Evolutionary conservation across 2,113 vertebrate species (phyloP).

Genomic region (Mionectes macconnelli): DNA sequence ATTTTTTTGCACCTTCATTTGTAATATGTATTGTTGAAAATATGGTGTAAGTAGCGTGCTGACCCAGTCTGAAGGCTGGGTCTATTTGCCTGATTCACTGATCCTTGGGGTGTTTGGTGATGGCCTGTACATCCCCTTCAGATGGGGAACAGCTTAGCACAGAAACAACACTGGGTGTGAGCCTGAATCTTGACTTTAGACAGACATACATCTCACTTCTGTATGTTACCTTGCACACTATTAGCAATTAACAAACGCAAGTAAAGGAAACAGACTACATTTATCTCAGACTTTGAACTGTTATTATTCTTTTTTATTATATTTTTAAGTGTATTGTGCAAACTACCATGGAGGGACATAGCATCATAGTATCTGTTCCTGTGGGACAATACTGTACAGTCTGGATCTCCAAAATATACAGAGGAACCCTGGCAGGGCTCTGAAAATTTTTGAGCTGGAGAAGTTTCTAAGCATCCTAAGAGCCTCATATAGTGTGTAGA

Average conservation of each 20-base stretch:
- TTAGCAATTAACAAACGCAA: not conserved
- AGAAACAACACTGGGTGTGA: rapidly evolving
- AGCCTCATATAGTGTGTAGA: not conserved
- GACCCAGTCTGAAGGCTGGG: not conserved
- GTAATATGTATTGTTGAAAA: not conserved
- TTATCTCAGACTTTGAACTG: not conserved
- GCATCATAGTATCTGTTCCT: not conserved
- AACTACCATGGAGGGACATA: not conserved
- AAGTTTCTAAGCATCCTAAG: not conserved
- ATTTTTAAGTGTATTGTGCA: not conserved
- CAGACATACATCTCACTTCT: not conserved
- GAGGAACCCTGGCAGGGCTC: not conserved
- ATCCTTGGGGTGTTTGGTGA: not conserved
- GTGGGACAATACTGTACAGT: rapidly evolving
- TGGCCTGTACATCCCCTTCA: not conserved
- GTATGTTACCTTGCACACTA: not conserved
- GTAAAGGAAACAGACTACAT: not conserved
- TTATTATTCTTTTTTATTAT: not conserved
- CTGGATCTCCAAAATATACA: not conserved
- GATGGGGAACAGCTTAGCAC: not conserved
- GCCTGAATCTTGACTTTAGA: not conserved
- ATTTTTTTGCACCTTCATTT: not conserved
- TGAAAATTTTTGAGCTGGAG: not conserved
- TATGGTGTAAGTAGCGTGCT: not conserved
- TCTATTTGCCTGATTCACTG: not conserved